These are phyloP conservation scores for Xenotilapia caudafasciata DNA, from an alignment of 2,113 vertebrate species.

Conservation along the genomic window DNA sequence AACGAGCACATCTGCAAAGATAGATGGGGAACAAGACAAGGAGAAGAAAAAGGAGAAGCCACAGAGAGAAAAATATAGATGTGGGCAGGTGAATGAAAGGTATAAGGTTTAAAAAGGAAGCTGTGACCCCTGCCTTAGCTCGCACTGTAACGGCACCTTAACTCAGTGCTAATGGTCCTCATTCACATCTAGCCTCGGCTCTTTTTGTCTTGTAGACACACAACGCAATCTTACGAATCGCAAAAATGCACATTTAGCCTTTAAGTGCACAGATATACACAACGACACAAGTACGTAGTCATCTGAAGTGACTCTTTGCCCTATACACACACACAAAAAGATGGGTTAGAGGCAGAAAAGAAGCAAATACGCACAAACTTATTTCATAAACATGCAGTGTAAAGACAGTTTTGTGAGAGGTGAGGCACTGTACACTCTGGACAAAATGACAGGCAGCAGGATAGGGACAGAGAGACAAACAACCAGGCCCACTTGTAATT, in stretches of 20 bases:
- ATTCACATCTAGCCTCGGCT: background rate
- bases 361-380: background rate
- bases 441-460: background rate
- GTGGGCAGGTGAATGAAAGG: background rate
- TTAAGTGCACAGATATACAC: background rate
- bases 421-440: background rate
- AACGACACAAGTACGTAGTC: background rate
- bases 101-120: background rate
- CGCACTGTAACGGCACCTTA: constrained; percentile 17
- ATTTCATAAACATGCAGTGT: background rate
- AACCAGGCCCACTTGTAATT: background rate
- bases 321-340: background rate
- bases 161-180: constrained; percentile 41
- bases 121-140: constrained; percentile 32
- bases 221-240: background rate
- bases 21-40: background rate
- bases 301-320: background rate
- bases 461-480: background rate
- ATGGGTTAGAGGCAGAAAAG: background rate
- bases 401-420: background rate
- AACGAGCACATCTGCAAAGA: background rate
- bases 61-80: background rate
- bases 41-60: background rate
- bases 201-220: background rate
- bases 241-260: background rate